These are phyloP conservation scores for Donacobius atricapilla DNA, from an alignment of 2,113 vertebrate species.

Conservation along the genomic window DNA sequence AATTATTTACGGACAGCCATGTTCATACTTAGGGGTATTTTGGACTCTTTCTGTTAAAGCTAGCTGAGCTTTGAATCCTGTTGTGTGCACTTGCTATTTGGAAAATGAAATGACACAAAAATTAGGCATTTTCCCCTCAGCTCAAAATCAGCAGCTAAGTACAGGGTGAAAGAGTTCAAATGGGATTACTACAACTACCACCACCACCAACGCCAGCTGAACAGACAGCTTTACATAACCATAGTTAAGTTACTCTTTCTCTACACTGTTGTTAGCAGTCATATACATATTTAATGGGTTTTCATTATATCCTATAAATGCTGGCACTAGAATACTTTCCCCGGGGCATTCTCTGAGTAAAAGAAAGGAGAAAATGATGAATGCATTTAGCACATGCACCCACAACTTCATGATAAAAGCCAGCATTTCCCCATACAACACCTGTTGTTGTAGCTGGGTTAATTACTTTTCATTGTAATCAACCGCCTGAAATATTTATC, in stretches of 20 bases:
- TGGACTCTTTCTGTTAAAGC: neutral
- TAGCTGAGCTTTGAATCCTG: neutral
- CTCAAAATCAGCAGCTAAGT: neutral
- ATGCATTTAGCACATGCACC: slow-evolving; percentile 71
- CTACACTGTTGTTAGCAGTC: slow-evolving; percentile 57
- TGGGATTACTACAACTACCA: neutral
- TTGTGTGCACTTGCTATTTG: neutral
- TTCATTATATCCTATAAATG: slow-evolving; percentile 78
- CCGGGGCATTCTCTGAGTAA: slow-evolving; percentile 72
- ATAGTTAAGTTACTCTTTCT: slow-evolving; percentile 44
- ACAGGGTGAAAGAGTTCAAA: neutral
- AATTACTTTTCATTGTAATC: slow-evolving; percentile 84
- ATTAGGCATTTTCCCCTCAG: neutral
- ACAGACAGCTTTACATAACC: slow-evolving; percentile 26
- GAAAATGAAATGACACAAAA: neutral
- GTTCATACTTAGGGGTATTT: neutral
- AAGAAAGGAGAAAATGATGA: slow-evolving; percentile 74
- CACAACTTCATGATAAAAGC: slow-evolving; percentile 78
- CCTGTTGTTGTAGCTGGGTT: slow-evolving; percentile 80
- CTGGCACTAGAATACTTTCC: slow-evolving; percentile 73
- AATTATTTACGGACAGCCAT: accelerated
- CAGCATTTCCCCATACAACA: slow-evolving; percentile 75
- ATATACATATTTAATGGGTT: slow-evolving; percentile 82
- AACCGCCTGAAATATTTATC: slow-evolving; percentile 84
- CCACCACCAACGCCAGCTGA: neutral